Conservation (phyloP, 2,113 vertebrate genomes). For the Nycticryphes semicollaris region DNA sequence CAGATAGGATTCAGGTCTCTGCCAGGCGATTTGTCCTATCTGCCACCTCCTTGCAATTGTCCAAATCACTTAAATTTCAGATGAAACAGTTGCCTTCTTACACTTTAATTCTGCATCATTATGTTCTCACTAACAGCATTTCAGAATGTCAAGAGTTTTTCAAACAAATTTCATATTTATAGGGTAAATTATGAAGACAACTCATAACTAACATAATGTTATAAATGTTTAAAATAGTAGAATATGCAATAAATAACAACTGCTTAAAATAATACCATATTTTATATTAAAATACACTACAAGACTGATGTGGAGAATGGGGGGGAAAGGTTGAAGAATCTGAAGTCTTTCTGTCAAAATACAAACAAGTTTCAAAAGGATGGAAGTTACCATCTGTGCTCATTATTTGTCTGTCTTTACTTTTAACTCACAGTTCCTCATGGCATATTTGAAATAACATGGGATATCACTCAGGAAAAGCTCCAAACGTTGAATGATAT, state of each 20-base stretch:
- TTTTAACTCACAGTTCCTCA: not conserved
- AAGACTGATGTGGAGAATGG: not conserved
- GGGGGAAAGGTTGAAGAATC: not conserved
- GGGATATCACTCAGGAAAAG: not conserved
- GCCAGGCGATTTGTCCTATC: not conserved
- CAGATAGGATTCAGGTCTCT: not conserved
- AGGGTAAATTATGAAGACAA: not conserved
- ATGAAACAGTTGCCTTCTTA: not conserved
- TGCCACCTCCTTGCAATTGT: not conserved
- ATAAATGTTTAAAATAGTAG: not conserved
- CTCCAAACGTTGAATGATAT: not conserved
- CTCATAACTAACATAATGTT: not conserved
- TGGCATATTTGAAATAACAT: not conserved
- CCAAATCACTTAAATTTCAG: not conserved
- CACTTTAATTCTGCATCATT: not conserved
- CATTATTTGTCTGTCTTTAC: not conserved
- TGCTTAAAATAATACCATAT: not conserved
- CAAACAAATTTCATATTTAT: not conserved
- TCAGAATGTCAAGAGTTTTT: not conserved
- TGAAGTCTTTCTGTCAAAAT: not conserved
- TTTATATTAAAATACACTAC: not conserved
- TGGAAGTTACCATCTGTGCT: not conserved
- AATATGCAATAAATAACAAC: not conserved
- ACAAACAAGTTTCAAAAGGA: not conserved
- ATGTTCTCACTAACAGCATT: not conserved